Evolutionary conservation across 2,113 vertebrate species (phyloP), one percentile per base, ranked within the genome.

Genomic region (Pao palembangensis): DNA sequence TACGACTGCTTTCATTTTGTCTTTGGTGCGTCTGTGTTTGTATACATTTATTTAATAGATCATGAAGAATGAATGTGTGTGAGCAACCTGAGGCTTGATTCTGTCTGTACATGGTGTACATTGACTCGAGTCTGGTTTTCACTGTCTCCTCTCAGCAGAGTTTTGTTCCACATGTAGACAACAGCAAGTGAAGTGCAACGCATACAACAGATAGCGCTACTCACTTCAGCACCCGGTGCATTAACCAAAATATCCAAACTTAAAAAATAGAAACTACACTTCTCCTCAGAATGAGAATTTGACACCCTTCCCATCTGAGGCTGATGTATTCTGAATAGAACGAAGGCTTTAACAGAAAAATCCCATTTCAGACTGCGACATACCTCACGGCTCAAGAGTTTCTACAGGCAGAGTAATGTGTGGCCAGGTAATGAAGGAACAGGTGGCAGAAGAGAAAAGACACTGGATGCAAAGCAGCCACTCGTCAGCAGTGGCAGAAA

Each of bases 11-110:
- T 79, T 82, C 66, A 78, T 78, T 82, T 82, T 79, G 66, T 61
- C 66, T 64, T 79, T 80, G 82, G 76, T 81, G 68, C 82, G 71
- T 84, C 57, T 69, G 50, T 74, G 71, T 84, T 69, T 79, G 86
- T 78, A 67, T 83, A 85, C 70, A 79, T 87, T 89, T 72, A 85
- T 88, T 89, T 88, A 88, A 83, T 74, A 83, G 79, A 81, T 89
- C 76, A 80, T 80, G 79, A 87, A 84, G 81, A 87, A 89, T 85
- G 67, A 59, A 85, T 86, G 25, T 28, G 25, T 75, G 61, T 73
- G 78, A 82, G 78, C 67, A 71, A 64, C 42, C 28, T 70, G 66
- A 51, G 75, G 46, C 64, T 71, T 4, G n/a, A 51, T 85, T 75
- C 78, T 60, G 56, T 55, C 70, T 77, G 58, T 66, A 76, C 64